Conservation (phyloP, 1,140 invertebrate genomes). For the Drosophila pandora region DNA sequence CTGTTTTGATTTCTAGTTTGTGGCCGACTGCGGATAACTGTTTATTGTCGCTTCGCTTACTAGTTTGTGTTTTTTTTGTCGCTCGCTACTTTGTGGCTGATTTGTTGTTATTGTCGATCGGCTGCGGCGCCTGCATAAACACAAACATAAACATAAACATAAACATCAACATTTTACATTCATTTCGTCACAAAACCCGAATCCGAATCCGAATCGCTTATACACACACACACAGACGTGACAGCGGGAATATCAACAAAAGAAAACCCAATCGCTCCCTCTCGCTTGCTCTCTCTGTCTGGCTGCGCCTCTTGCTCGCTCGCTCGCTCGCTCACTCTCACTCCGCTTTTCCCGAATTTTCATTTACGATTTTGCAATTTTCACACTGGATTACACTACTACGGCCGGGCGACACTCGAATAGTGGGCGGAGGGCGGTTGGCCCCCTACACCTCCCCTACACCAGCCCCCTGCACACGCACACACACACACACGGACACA, state of each 20-base stretch:
- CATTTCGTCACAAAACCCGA: constrained; percentile 40
- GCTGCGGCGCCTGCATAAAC: constrained; percentile 10
- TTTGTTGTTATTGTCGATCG: constrained; percentile 33
- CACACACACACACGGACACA: constrained; percentile 20
- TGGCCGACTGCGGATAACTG: background rate
- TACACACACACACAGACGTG: constrained; percentile 20
- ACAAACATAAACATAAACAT: constrained; percentile 42
- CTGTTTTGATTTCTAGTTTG: constrained; percentile 11
- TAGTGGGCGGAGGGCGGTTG: background rate
- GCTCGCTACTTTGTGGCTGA: constrained; percentile 18
- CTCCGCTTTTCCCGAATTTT: constrained; percentile 4
- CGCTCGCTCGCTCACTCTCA: background rate
- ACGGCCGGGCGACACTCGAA: background rate
- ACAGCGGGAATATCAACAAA: constrained; percentile 40
- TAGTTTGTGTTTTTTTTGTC: constrained; percentile 10
- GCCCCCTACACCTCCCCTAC: background rate
- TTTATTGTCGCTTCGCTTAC: background rate
- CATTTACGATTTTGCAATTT: constrained; percentile 3
- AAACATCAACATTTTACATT: constrained; percentile 45
- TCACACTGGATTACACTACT: background rate
- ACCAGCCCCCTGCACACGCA: constrained; percentile 21
- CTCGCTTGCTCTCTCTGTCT: background rate
- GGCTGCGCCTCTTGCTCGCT: background rate
- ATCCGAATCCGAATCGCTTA: constrained; percentile 12
- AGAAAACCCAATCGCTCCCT: constrained; percentile 25